Percentiles rank a stretch among this genome's conserved stretches.
Conservation (phyloP, 2,797 vertebrate genomes). For the Taenioides sp. region DNA sequence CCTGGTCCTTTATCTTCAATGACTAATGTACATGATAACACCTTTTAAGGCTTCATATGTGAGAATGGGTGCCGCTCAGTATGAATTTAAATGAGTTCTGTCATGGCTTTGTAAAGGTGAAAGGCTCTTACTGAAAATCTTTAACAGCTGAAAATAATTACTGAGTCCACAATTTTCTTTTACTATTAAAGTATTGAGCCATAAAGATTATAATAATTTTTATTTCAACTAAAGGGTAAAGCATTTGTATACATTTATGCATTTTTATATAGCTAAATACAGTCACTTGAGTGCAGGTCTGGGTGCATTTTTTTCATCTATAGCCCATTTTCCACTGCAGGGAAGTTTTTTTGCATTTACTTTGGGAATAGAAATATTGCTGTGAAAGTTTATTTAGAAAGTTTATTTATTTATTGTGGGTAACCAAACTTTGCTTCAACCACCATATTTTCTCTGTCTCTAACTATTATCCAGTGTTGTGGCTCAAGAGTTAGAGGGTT, state of each 20-base stretch:
- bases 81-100: slow-evolving; percentile 2
- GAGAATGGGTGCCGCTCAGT: not conserved
- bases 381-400: not conserved
- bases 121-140: not conserved
- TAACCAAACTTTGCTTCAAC: slow-evolving; percentile 2
- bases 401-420: slow-evolving; percentile 1
- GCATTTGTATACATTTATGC: not conserved
- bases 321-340: not conserved
- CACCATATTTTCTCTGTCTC: not conserved
- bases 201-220: not conserved
- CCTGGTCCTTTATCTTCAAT: not conserved
- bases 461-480: not conserved
- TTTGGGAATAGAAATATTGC: not conserved
- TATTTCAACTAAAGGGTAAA: not conserved
- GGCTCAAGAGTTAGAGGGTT: not conserved
- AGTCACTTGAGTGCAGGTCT: not conserved
- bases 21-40: not conserved
- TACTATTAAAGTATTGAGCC: not conserved
- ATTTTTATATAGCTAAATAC: not conserved
- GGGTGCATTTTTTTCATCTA: not conserved
- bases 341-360: not conserved
- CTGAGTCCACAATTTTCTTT: not conserved
- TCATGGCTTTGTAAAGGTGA: not conserved
- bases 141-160: not conserved
- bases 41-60: not conserved